Base-by-base conservation (phyloP, 1,140 invertebrate species). In the Phortica variegata region DNA sequence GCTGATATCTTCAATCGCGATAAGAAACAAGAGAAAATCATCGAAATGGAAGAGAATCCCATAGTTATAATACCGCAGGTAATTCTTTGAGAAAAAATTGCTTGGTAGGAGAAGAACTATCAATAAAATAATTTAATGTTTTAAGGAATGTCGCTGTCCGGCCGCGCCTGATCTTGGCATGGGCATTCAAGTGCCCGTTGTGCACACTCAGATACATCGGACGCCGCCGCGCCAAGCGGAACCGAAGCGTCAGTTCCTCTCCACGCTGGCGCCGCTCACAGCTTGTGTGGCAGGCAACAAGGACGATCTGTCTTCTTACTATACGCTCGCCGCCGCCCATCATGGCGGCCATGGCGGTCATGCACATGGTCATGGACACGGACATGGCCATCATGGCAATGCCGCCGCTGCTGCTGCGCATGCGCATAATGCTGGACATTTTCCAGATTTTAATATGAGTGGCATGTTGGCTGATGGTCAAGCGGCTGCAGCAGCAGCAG, bases 191-290 rank as follows among this genome's bases (percentile, higher is more conserved):
- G 65, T 76, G 47, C 73, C 74, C 5, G 54, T 36, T 57, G 77
- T 58, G 56, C 79, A 54, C 53, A 75, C 52, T 39, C 73, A 49
- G 59, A 73, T 74, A 20, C 74, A 65, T 57, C 75, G 47, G 66
- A 78, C 63, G 31, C 77, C 60, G n/a, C 54, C 74, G 19, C 59
- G 74, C 31, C 65, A 73, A 29, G 56, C 58, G 58, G 59, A 84
- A 47, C 80, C 82, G 3, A 80, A 87, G 38, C 83, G 85, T 43
- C 88, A 89, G 61, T 89, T 90, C 58, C 61, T 90, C 10, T 84
- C 87, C 0, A 88, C 86, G 2, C 60, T 90, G 18, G 87, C 87
- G 0, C 87, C 88, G 2, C 70, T 89, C 19, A 85, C 85, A 1
- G 85, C 87, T 0, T 90, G 87, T 54, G 87, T 90, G 18, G 82